Percentiles rank a stretch among this genome's conserved stretches.
phyloP scores from a whole-genome alignment of 2,113 vertebrate genomes.

The Pterocles gutturalis region DNA sequence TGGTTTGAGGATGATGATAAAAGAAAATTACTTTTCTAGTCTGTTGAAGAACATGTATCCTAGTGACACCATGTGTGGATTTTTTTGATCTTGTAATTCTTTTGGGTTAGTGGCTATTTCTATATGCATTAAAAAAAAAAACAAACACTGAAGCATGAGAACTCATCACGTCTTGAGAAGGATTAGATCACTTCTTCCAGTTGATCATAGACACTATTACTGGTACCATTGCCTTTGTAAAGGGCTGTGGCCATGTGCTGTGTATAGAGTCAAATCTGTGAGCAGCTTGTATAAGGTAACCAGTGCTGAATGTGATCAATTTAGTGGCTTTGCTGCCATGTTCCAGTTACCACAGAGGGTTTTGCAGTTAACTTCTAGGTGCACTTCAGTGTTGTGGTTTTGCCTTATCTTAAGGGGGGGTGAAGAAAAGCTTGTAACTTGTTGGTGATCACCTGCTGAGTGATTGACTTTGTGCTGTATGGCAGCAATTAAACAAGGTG shows the following conservation, averaged over 20 bases:
- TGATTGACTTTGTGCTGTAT: background rate
- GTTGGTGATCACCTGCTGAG: background rate
- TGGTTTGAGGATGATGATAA: accelerated
- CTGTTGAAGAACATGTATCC: background rate
- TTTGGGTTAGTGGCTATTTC: background rate
- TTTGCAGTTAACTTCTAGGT: background rate
- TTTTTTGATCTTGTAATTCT: background rate
- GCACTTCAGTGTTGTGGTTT: background rate
- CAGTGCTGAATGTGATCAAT: background rate
- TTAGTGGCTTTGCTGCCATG: accelerated
- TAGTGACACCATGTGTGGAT: background rate
- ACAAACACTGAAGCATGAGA: background rate
- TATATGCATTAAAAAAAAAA: background rate
- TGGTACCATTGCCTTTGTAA: background rate
- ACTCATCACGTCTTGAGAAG: no score
- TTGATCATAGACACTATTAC: background rate
- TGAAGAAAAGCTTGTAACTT: background rate
- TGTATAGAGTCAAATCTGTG: background rate
- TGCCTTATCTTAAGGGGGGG: background rate
- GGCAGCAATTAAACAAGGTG: background rate
- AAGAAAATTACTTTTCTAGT: background rate
- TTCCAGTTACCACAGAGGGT: background rate
- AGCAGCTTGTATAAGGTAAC: background rate
- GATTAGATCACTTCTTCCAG: background rate
- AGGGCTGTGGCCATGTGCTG: background rate